Conservation (phyloP, 1,140 invertebrate genomes). For the Mycetomoellerius zeteki region DNA sequence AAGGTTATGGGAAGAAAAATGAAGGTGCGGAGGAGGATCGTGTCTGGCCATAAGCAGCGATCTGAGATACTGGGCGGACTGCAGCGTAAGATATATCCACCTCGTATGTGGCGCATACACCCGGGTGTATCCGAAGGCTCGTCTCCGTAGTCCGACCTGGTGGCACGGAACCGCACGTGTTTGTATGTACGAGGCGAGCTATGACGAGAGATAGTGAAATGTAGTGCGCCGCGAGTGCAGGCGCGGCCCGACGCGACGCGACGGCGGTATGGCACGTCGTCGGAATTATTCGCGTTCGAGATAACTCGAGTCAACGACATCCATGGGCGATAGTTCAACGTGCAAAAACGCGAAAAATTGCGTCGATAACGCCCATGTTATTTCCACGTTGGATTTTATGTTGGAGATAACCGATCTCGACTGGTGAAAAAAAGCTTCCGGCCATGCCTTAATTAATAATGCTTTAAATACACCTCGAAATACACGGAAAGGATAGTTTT, state of each 20-base stretch:
- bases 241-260: constrained; percentile 18
- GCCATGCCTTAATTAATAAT: background rate
- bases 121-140: constrained; percentile 32
- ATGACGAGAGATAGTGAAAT: constrained; percentile 72
- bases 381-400: constrained; percentile 15
- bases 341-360: constrained; percentile 46
- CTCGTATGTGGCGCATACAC: constrained; percentile 42
- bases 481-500: too few relatives aligned
- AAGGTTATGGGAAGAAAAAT: constrained; percentile 72
- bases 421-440: background rate
- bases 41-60: constrained; percentile 75
- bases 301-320: constrained; percentile 69
- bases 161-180: constrained; percentile 39
- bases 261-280: constrained; percentile 15
- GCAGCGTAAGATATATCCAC: constrained; percentile 50
- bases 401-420: background rate
- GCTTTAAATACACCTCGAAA: background rate
- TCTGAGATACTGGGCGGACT: constrained; percentile 66
- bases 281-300: constrained; percentile 59
- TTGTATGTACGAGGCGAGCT: constrained; percentile 50
- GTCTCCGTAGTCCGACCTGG: constrained; percentile 24
- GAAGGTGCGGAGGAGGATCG: constrained; percentile 62
- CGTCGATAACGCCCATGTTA: constrained; percentile 48
- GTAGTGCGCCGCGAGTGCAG: constrained; percentile 56
- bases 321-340: constrained; percentile 49